Evolutionary conservation across 2,797 vertebrate genomes (phyloP).

Genomic region (Falco naumanni): DNA sequence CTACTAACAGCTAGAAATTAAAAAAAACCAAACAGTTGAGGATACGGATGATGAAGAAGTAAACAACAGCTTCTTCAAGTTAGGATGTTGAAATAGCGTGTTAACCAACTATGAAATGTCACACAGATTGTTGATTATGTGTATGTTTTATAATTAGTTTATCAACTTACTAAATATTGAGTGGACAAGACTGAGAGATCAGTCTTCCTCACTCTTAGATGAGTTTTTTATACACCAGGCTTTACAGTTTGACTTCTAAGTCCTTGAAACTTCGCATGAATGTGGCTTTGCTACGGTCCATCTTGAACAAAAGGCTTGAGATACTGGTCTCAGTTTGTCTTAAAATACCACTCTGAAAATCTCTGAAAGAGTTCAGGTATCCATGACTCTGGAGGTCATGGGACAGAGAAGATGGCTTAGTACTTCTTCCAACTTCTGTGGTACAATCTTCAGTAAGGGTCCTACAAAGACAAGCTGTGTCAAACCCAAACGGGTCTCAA

Average conservation of each 20-base stretch:
- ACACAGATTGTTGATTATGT: neutral
- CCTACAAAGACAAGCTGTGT: neutral
- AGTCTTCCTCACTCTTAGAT: neutral
- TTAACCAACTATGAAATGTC: neutral
- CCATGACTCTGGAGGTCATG: neutral
- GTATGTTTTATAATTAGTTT: neutral
- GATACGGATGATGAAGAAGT: neutral
- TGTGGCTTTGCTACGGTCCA: neutral
- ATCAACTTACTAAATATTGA: neutral
- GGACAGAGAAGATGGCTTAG: neutral
- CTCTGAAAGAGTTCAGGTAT: neutral
- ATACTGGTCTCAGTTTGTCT: neutral
- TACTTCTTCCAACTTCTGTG: neutral
- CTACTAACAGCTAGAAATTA: neutral
- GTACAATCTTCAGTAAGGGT: neutral
- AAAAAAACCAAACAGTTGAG: neutral
- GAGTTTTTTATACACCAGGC: neutral
- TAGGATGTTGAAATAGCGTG: neutral
- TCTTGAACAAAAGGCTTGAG: neutral
- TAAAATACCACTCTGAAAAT: neutral
- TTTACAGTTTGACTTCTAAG: neutral
- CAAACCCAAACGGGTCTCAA: neutral
- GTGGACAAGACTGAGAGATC: neutral
- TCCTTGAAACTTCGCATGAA: neutral
- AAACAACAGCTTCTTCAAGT: neutral